Evolutionary conservation across 2,888 invertebrate species (phyloP), one percentile per base, ranked within the genome.

Genomic region (Cacoxenus indagator): DNA sequence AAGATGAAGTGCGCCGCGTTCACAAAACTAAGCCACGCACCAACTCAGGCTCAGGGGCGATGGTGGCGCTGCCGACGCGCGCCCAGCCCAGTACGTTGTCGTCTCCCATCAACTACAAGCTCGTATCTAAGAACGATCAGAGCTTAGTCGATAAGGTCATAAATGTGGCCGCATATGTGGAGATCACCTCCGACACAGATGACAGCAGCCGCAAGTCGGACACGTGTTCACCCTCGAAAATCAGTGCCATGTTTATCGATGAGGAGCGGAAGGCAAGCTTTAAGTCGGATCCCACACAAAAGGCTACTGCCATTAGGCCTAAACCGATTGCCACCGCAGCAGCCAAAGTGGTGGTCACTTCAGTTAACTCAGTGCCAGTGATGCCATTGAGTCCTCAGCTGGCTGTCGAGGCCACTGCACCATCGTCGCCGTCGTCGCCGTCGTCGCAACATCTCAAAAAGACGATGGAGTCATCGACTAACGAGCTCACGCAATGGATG

Each of bases 191-290:
- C 9, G 88, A 88, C 61, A 87, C 87, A 45, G 88, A 88, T 69
- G 88, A 88, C 71, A 88, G 88, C 71, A 88, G 87, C 69, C 85
- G 88, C 8, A 83, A 86, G 48, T 88, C 88, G n/a, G 87, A 87
- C 59, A 62, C 62, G n/a, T 70, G 68, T n/a, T 87, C 87, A 66
- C 86, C 87, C 65, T 84, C 83, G 14, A 87, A 88, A 79, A 85
- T 87, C 67, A 88, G 86, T 87, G 87, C 87, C 86, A 87, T 87
- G 84, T 88, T 88, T 74, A 88, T 88, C 45, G 88, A 88, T 71
- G 88, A 88, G 71, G 88, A 88, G 73, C 86, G 88, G 73, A 88
- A 88, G 70, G 88, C 88, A 22, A 88, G 88, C 74, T 88, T 87
- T 72, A 88, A 88, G 73, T 84, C 83, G 8, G 87, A 88, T 76